Evolutionary conservation across 2,797 vertebrate species (phyloP).

Genomic region (Adelosebastes latens): DNA sequence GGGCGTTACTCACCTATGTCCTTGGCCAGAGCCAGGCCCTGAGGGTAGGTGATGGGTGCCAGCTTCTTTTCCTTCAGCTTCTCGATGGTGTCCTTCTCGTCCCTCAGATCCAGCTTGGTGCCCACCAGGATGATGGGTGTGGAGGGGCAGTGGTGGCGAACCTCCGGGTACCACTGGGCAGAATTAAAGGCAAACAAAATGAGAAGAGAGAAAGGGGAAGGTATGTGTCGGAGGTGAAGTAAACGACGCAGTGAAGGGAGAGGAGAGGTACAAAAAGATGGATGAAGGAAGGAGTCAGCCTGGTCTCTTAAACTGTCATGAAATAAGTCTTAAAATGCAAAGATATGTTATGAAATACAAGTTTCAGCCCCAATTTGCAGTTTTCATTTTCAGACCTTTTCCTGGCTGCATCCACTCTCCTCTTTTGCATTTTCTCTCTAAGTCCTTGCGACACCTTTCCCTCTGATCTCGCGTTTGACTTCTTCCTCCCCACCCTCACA

Average conservation of each 20-base stretch:
- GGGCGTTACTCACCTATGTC: slow-evolving; percentile 77
- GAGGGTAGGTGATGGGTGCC: slow-evolving; percentile 86
- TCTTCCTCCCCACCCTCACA: not conserved
- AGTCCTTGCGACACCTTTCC: not conserved
- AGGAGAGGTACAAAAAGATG: not conserved
- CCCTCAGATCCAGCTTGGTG: slow-evolving; percentile 93
- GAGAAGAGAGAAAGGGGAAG: not conserved
- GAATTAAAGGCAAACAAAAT: not conserved
- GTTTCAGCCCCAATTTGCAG: not conserved
- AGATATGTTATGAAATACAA: not conserved
- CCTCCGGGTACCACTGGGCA: slow-evolving; percentile 92
- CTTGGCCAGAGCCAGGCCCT: slow-evolving; percentile 85
- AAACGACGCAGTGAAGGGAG: not conserved
- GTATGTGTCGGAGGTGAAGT: not conserved
- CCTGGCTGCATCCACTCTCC: not conserved
- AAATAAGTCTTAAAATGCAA: not conserved
- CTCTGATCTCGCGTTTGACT: not conserved
- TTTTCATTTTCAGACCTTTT: not conserved
- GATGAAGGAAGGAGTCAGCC: not conserved
- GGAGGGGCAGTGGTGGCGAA: slow-evolving; percentile 92
- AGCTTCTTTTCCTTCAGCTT: slow-evolving; percentile 95
- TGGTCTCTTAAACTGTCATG: not conserved
- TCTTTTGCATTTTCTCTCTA: not conserved
- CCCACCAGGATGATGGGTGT: slow-evolving; percentile 93
- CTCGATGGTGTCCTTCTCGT: slow-evolving; percentile 94